Base-by-base conservation (phyloP, 2,888 invertebrate genomes). In the Rutpela maculata region DNA sequence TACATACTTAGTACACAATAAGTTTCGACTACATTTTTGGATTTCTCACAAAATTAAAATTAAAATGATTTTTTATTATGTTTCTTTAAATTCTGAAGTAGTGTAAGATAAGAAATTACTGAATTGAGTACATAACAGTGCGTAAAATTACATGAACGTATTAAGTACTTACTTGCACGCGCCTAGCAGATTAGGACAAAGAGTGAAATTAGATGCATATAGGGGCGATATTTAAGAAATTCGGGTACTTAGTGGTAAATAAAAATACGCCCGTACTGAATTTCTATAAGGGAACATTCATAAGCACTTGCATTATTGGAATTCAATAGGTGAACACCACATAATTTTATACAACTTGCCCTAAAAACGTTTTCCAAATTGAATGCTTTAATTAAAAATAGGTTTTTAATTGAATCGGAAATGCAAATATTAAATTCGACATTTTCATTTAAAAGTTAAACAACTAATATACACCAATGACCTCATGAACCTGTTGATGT, bases 201-300 rank as follows among this genome's bases (percentile, higher is more conserved):
- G 2, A n/a, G 11, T 43, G 65, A 43, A 65, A 65, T 38, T 19
- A 15, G 43, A 65, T 38, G 11, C 43, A 19, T 9, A 65, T 65
- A 38, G 43, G 65, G 43, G 43, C 17, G 43, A 65, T 19, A 50
- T 65, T 65, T 65, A 65, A 65, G 65, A 43, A 18, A 18, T 38
- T 19, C 11, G 15, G 31, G 38, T 63, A 7, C 31, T 10, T 9
- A 17, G 3, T 18, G 18, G 38, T 65, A 43, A 65, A 19, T 22
- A 19, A 5, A 43, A 38, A 38, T 38, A 12, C 19, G 43, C 43
- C 19, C 15, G 15, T 19, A 9, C 43, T 19, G 43, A 38, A 65
- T 17, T 43, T 65, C 43, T 43, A 65, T 65, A 38, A 65, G 65
- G 65, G 65, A 50, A 65, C 65, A 43, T 38, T 65, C 65, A 65